These are phyloP conservation scores for Acrobasis repandana DNA, from an alignment of 2,888 invertebrate genomes.

Conservation along the genomic window DNA sequence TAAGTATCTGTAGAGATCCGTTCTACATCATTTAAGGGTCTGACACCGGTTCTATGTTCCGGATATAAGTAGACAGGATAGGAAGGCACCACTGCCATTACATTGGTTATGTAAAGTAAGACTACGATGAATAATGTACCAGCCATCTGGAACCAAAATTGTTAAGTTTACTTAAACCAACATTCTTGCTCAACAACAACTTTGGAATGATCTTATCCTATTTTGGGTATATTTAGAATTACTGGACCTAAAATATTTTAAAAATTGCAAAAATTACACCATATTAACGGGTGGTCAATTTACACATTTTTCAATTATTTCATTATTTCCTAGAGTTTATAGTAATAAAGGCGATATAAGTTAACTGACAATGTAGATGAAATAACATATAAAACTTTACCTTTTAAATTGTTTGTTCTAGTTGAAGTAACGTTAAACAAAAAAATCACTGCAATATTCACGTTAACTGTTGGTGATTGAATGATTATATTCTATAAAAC, in stretches of 20 bases:
- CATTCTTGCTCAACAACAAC: too few relatives aligned
- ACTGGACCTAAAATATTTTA: too few relatives aligned
- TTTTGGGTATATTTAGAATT: too few relatives aligned
- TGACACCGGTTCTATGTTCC: constrained; percentile 32
- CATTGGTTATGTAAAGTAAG: constrained; percentile 26
- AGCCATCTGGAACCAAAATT: constrained; percentile 33
- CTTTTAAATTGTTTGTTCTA: background rate
- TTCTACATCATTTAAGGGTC: constrained; percentile 24
- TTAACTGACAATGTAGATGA: background rate
- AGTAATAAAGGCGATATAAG: too few relatives aligned
- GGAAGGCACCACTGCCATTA: constrained; percentile 29
- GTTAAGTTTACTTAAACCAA: background rate
- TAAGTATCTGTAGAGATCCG: constrained; percentile 31
- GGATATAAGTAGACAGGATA: constrained; percentile 35
- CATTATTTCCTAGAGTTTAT: too few relatives aligned
- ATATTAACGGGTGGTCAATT: too few relatives aligned
- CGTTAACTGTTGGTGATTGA: background rate
- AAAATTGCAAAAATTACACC: too few relatives aligned
- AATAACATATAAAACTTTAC: background rate
- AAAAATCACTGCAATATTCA: background rate
- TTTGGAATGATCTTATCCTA: too few relatives aligned
- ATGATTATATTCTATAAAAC: background rate
- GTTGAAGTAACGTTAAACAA: background rate
- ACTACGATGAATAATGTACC: constrained; percentile 23
- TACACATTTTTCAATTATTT: too few relatives aligned